Evolutionary conservation across 1,140 invertebrate species (phyloP).

Genomic region (Eciton burchellii): DNA sequence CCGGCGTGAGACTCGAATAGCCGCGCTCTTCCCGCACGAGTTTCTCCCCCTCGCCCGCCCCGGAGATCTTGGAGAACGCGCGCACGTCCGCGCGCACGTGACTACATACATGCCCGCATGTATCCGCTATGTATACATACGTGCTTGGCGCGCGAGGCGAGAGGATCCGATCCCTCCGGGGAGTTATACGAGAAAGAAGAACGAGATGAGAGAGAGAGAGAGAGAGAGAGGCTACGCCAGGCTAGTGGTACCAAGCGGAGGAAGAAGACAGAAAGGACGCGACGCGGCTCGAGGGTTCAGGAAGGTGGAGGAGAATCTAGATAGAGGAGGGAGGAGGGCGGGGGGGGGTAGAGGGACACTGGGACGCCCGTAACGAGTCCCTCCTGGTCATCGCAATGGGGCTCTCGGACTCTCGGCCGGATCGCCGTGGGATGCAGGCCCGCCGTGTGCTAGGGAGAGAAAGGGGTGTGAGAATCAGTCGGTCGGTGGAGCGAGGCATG

Average conservation of each 20-base stretch:
- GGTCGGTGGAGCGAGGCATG: conserved; percentile 40
- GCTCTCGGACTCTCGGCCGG: conserved; percentile 64
- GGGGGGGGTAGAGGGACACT: conserved; percentile 64
- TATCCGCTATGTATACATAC: conserved; percentile 60
- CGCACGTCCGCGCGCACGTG: conserved; percentile 54
- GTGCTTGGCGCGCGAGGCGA: conserved; percentile 50
- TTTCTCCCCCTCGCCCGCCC: conserved; percentile 4
- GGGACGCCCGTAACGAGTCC: conserved; percentile 76
- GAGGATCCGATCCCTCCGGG: conserved; percentile 66
- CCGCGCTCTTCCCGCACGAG: conserved; percentile 56
- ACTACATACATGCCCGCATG: conserved; percentile 45
- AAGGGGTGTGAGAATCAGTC: conserved; percentile 52
- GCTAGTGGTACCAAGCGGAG: conserved; percentile 21
- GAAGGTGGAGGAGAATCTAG: conserved; percentile 26
- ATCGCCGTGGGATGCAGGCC: conserved; percentile 68
- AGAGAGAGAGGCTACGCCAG: neutral
- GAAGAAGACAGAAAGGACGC: conserved; percentile 47
- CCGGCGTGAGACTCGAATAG: conserved; percentile 56
- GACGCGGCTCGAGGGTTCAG: conserved; percentile 38
- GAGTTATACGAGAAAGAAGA: conserved; percentile 73
- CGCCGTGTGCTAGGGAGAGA: conserved; percentile 40
- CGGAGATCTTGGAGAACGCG: conserved; percentile 41
- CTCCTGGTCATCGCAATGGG: conserved; percentile 70
- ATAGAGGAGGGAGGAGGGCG: conserved; percentile 46
- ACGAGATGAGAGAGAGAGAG: conserved; percentile 24